Percentiles rank a stretch among this genome's conserved stretches.
Conservation (phyloP, 2,113 vertebrate genomes). For the Spea bombifrons region DNA sequence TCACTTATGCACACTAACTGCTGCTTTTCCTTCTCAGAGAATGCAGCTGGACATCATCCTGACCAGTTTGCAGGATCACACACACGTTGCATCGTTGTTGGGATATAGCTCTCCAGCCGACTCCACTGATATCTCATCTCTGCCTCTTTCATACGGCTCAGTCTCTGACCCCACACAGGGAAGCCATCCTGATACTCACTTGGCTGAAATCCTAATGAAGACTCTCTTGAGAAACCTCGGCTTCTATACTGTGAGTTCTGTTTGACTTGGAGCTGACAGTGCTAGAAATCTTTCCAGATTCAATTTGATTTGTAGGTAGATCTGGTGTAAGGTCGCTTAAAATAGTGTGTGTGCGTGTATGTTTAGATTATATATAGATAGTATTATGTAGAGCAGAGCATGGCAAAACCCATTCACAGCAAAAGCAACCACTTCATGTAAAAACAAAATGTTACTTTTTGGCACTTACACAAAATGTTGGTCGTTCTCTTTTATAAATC, state of each 20-base stretch:
- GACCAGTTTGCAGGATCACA: constrained; percentile 96
- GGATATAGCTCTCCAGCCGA: constrained; percentile 91
- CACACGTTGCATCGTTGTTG: constrained; percentile 91
- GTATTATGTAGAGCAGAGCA: no score
- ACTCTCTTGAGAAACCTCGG: constrained; percentile 94
- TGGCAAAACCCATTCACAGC: no score
- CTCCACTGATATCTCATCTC: constrained; percentile 69
- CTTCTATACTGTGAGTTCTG: constrained; percentile 83
- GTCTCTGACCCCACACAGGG: constrained; percentile 69
- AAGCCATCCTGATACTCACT: constrained; percentile 88
- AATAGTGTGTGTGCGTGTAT: no score
- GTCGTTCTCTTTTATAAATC: no score
- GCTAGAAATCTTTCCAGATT: background rate
- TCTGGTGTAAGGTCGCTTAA: no score
- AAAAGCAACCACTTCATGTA: no score
- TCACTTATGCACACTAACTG: no score
- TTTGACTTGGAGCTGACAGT: background rate
- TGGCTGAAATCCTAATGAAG: constrained; percentile 98
- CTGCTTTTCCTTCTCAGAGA: constrained; percentile 63
- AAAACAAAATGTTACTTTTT: no score
- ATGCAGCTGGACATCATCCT: constrained; percentile 98
- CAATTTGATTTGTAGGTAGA: no score
- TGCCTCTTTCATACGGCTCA: constrained; percentile 69
- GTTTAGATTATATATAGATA: no score
- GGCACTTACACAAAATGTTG: no score